A percentile compares a stretch with the other conserved stretches of the same genome.
Conservation (phyloP, 2,113 vertebrate genomes). For the Calidris pygmaea region DNA sequence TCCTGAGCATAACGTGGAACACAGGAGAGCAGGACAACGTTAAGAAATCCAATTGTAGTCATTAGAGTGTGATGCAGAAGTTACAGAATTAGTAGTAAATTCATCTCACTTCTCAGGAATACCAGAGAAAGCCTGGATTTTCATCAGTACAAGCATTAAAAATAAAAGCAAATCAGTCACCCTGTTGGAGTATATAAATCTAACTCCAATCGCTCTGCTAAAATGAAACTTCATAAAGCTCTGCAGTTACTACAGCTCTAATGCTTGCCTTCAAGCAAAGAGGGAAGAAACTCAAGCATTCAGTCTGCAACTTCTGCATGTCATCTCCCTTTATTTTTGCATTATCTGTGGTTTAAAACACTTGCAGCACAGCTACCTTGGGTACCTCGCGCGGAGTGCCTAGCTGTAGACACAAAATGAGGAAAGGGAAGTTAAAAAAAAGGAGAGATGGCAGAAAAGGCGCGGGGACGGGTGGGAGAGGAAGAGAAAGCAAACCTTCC, state of each 20-base stretch:
- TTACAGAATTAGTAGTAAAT: not conserved
- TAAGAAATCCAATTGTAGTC: not conserved
- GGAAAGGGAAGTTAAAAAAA: too few relatives aligned
- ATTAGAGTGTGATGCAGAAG: not conserved
- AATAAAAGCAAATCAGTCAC: not conserved
- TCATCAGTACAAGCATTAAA: not conserved
- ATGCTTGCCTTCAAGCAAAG: fast-evolving
- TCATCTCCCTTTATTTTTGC: not conserved
- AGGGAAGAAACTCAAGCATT: not conserved
- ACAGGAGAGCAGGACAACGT: not conserved
- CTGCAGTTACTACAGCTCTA: not conserved
- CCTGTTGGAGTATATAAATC: not conserved
- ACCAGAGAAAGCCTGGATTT: not conserved
- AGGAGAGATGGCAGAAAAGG: too few relatives aligned
- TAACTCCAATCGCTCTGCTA: not conserved
- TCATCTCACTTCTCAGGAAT: too few relatives aligned
- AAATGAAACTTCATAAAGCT: not conserved
- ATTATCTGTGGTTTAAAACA: too few relatives aligned
- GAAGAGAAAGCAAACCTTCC: fast-evolving
- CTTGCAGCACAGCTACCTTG: not conserved
- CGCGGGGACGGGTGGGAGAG: fast-evolving
- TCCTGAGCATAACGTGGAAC: not conserved
- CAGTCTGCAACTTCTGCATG: fast-evolving
- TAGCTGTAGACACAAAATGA: fast-evolving
- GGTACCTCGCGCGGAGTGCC: fast-evolving